phyloP scores from a whole-genome alignment of 2,113 vertebrate genomes.

The Chrysemys picta region DNA sequence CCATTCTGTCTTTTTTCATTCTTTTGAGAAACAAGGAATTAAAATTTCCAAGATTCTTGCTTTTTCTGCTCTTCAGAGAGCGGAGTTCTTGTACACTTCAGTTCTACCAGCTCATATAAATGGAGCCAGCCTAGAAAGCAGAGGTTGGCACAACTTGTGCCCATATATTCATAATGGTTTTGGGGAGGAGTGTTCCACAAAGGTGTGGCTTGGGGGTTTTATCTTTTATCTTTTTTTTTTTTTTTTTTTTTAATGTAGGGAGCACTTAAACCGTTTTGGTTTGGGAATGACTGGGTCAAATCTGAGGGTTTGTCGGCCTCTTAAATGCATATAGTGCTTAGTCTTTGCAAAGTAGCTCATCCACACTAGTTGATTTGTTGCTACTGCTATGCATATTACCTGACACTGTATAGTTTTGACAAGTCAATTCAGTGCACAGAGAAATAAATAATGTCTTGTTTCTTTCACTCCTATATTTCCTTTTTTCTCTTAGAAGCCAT shows the following conservation, averaged over 20 bases:
- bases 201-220: not conserved
- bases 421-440: not conserved
- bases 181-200: too few species aligned
- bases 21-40: not conserved
- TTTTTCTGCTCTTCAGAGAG: not conserved
- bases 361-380: not conserved
- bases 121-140: not conserved
- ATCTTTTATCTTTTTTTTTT: not conserved
- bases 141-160: not conserved
- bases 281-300: not conserved
- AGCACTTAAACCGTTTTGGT: not conserved
- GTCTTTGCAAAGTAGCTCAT: not conserved
- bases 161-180: not conserved
- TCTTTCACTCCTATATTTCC: not conserved
- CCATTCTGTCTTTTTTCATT: not conserved
- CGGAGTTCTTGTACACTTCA: not conserved
- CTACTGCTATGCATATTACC: not conserved
- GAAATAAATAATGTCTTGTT: not conserved
- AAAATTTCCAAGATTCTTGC: not conserved
- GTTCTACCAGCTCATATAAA: not conserved
- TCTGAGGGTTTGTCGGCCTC: not conserved
- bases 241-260: not conserved
- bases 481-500: not conserved
- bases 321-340: not conserved
- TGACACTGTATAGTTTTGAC: not conserved